These are phyloP conservation scores for Eledone cirrhosa DNA, from an alignment of 2,888 invertebrate species.

Conservation along the genomic window DNA sequence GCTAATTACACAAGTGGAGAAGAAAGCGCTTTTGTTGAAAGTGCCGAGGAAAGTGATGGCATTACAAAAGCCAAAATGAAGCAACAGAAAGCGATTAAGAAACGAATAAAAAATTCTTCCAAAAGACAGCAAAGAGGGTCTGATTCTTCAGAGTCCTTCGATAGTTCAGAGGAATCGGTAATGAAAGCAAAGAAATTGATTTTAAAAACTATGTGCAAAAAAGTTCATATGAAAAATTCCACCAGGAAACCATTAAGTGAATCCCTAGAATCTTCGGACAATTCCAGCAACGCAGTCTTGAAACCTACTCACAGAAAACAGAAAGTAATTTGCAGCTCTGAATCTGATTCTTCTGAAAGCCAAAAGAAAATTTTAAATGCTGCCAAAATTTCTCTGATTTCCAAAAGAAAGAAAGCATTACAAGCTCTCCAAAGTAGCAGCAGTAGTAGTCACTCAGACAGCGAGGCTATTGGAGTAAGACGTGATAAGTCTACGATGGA, in stretches of 20 bases:
- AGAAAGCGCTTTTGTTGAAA: constrained; percentile 6
- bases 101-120: constrained; percentile 6
- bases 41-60: neutral
- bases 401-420: neutral
- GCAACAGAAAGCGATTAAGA: constrained; percentile 15
- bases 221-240: constrained; percentile 1
- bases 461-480: too few species aligned
- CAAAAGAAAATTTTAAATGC: neutral
- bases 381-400: constrained; percentile 3
- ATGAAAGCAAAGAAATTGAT: neutral
- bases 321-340: neutral
- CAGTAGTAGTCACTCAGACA: neutral
- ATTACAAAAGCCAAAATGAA: constrained; percentile 1
- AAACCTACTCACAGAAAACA: constrained; percentile 2
- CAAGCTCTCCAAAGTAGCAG: neutral
- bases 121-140: neutral
- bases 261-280: constrained; percentile 5
- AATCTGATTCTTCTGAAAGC: neutral
- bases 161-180: constrained; percentile 6
- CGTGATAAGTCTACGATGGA: neutral
- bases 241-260: neutral
- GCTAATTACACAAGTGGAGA: constrained; percentile 9
- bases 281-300: neutral
- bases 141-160: neutral
- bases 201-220: neutral